Evolutionary conservation across 1,140 invertebrate species (phyloP).

Genomic region (Drosophila mayri): DNA sequence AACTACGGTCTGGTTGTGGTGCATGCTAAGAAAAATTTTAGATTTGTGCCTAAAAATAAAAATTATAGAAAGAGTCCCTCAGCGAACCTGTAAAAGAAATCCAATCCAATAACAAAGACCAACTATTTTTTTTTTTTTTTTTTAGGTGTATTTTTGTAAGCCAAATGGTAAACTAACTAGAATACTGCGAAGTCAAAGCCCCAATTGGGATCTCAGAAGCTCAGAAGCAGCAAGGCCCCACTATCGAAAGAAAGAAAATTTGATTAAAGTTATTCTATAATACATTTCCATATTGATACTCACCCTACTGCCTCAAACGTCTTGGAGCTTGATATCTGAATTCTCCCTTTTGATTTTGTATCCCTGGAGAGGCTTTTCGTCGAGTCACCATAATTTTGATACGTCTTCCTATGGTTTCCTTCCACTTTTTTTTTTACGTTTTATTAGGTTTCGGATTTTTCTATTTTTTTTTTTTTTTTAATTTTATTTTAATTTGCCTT

Average conservation of each 20-base stretch:
- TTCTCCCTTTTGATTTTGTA: not conserved
- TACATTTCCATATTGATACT: not conserved
- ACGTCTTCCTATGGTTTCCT: not conserved
- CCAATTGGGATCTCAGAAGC: not conserved
- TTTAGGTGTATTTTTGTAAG: conserved; percentile 6
- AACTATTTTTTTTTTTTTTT: not conserved
- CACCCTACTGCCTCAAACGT: not conserved
- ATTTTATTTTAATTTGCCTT: not conserved
- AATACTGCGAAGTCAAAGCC: not conserved
- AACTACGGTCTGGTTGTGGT: not conserved
- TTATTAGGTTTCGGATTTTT: not conserved
- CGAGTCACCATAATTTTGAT: not conserved
- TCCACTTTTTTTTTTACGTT: not conserved
- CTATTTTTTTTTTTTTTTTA: not conserved
- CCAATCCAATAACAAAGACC: no score
- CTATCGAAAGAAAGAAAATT: no score
- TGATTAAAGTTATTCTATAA: not conserved
- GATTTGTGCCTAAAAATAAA: not conserved
- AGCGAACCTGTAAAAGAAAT: no score
- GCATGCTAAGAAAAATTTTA: not conserved
- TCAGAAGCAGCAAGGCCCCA: no score
- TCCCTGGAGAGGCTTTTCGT: not conserved
- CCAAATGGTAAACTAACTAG: not conserved
- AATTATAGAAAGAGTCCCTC: no score
- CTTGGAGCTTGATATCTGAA: no score